Base-by-base conservation (phyloP, 2,797 vertebrate genomes). In the Limosa lapponica region DNA sequence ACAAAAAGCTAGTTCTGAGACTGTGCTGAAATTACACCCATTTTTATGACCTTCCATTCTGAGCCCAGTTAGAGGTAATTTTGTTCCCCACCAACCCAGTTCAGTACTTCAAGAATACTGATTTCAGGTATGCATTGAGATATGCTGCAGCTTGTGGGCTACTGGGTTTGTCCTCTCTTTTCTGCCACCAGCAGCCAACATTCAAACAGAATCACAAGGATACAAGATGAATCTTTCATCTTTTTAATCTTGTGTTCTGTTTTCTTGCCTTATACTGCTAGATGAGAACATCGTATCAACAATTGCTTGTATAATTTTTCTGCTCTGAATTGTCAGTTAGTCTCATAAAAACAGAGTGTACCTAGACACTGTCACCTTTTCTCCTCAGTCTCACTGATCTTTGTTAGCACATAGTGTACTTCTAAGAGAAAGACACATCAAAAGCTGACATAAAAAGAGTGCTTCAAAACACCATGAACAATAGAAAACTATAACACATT, bases 111-210 rank as follows among this genome's bases (percentile, higher is more conserved):
- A 69, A 75, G 22, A 46, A n/a, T 54, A 19, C 12, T 13, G 51
- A 52, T 73, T 90, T 73, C 48, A 59, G 30, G 28, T 43, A 54
- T 44, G 13, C 22, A 18, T 44, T 41, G 28, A 85, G 23, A 16
- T 59, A 46, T 6, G 10, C 19, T 49, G 28, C 39, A 61, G 28
- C 27, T 16, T 97, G 96, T 96, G 95, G 93, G 52, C 94, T 94
- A 82, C 79, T 92, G 54, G 11, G 4, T 65, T 94, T 82, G 22
- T 78, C 48, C 58, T 75, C 37, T 24, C n/a, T 70, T 82, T 85
- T 55, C 58, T 90, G 36, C 36, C n/a, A 13, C 37, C 41, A 78
- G 43, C 36, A 88, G 46, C 19, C 58, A 71, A 32, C 58, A 75
- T 81, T 70, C 55, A n/a, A 51, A 51, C 27, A 69, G 20, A 3